phyloP scores from a whole-genome alignment of 2,888 invertebrate species.

The Dynastes hyllus region DNA sequence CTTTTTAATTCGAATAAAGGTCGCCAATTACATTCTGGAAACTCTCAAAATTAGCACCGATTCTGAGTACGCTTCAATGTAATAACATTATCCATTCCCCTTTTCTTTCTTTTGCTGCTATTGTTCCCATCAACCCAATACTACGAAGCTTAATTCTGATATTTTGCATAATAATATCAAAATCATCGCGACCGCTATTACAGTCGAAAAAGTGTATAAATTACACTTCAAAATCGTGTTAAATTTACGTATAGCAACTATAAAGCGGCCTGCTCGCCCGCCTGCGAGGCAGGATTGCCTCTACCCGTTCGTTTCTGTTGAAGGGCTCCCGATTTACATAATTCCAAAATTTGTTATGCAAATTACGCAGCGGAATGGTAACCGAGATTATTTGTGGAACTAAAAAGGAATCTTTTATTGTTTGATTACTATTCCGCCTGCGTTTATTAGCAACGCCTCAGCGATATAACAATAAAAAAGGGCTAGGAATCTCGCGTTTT shows the following conservation, averaged over 20 bases:
- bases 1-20: neutral
- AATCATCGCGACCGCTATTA: neutral
- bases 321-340: constrained; percentile 17
- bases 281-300: neutral
- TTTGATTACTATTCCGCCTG: constrained; percentile 7
- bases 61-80: neutral
- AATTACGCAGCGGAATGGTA: constrained; percentile 12
- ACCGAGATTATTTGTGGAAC: constrained; percentile 7
- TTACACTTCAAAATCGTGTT: constrained; percentile 26
- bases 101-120: neutral
- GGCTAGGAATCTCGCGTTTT: neutral
- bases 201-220: constrained; percentile 3
- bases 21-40: neutral
- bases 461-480: neutral
- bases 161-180: constrained; percentile 11
- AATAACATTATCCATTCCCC: too few relatives aligned
- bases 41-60: neutral
- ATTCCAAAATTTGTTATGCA: constrained; percentile 30
- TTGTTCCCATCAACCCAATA: neutral
- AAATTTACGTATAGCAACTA: neutral
- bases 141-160: neutral
- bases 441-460: neutral
- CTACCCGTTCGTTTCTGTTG: constrained; percentile 5
- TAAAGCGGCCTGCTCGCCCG: neutral
- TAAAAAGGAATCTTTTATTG: constrained; percentile 18